These are phyloP conservation scores for Lampropteryx suffumata DNA, from an alignment of 2,888 invertebrate genomes.

Conservation along the genomic window DNA sequence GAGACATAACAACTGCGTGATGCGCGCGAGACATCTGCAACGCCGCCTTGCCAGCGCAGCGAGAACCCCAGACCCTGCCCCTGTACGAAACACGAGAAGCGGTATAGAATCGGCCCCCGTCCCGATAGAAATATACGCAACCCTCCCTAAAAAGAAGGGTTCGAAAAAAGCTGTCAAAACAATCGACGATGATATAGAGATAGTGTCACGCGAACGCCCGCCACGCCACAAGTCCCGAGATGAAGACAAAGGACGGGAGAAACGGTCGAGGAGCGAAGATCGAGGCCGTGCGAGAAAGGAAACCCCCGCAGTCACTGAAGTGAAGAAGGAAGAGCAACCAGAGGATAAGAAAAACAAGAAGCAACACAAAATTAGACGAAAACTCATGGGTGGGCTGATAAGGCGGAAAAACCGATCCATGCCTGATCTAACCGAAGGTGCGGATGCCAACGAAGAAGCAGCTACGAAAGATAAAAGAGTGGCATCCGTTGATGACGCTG, in stretches of 20 bases:
- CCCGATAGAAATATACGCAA: conserved; percentile 95
- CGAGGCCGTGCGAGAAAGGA: conserved; percentile 90
- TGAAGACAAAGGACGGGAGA: conserved; percentile 87
- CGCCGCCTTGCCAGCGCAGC: conserved; percentile 89
- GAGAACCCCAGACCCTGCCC: conserved; percentile 82
- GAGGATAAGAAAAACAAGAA: conserved; percentile 91
- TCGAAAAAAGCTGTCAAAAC: conserved; percentile 85
- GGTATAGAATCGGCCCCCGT: conserved; percentile 89
- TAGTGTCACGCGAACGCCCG: conserved; percentile 87
- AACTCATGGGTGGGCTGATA: conserved; percentile 95
- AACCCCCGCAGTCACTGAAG: conserved; percentile 86
- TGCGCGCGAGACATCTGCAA: conserved; percentile 94
- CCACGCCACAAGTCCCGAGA: conserved; percentile 88
- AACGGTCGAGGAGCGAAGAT: conserved; percentile 92
- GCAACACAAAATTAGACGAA: conserved; percentile 94
- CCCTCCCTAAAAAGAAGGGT: conserved; percentile 93
- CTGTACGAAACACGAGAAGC: conserved; percentile 89
- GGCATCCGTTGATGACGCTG: conserved; percentile 89
- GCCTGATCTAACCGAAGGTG: conserved; percentile 94
- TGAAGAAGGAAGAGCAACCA: conserved; percentile 85
- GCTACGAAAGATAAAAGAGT: conserved; percentile 68
- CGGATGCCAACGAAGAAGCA: conserved; percentile 77
- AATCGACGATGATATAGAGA: conserved; percentile 89
- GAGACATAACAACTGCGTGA: conserved; percentile 97
- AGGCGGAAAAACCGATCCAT: conserved; percentile 94